Evolutionary conservation across 2,113 vertebrate genomes (phyloP).

Genomic region (Anguilla rostrata): DNA sequence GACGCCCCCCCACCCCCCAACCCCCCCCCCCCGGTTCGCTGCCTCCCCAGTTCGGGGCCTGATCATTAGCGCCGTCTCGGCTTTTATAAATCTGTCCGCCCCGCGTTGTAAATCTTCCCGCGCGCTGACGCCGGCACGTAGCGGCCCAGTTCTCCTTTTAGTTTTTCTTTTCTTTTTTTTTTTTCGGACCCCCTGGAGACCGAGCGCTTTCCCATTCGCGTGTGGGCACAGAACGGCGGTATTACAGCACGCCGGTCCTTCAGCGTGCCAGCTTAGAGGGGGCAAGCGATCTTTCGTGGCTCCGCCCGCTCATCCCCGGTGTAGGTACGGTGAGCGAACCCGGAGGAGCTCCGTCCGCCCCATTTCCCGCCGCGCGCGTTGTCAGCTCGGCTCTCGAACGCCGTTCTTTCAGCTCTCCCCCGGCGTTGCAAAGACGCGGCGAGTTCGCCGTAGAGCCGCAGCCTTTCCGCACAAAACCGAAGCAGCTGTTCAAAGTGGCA

Average conservation of each 20-base stretch:
- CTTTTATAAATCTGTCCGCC: slow-evolving; percentile 35
- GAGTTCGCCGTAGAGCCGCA: background rate
- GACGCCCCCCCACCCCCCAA: slow-evolving; percentile 31
- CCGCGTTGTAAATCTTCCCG: slow-evolving; percentile 39
- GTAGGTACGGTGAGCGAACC: slow-evolving; percentile 41
- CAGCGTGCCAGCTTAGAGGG: slow-evolving; percentile 21
- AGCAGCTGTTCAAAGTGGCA: background rate
- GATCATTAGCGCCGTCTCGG: slow-evolving; percentile 45
- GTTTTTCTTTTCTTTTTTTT: slow-evolving; percentile 14
- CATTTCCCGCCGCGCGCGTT: slow-evolving; percentile 25
- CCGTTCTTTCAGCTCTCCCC: background rate
- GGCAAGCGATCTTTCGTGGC: slow-evolving; percentile 28
- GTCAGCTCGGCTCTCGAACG: background rate
- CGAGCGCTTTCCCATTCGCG: background rate
- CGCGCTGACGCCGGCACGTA: slow-evolving; percentile 30
- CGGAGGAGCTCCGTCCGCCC: slow-evolving; percentile 42
- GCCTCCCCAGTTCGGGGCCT: slow-evolving; percentile 23
- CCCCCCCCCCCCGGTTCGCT: no score
- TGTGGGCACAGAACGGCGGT: background rate
- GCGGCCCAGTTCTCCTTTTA: slow-evolving; percentile 23
- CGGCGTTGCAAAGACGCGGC: background rate
- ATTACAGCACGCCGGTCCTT: slow-evolving; percentile 5
- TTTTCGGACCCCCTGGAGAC: background rate
- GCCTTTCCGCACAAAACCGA: background rate
- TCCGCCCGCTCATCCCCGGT: slow-evolving; percentile 26